Conservation (phyloP, 2,888 invertebrate species). For the Ichneumoninae sp. region DNA sequence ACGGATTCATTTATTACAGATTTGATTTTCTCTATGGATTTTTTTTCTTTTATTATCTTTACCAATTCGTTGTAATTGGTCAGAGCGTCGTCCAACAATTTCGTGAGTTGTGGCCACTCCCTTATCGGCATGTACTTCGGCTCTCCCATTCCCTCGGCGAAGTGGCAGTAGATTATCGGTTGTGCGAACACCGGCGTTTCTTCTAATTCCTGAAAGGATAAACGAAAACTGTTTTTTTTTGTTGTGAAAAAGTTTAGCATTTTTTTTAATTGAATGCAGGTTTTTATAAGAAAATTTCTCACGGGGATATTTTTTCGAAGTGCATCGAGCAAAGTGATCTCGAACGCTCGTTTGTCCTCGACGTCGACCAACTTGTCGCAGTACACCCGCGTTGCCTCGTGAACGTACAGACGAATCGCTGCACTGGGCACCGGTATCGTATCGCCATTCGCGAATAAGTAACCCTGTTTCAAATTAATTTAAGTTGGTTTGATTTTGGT, state of each 20-base stretch:
- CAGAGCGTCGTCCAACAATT: slow-evolving; percentile 92
- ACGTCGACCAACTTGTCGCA: slow-evolving; percentile 92
- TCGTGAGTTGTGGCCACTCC: slow-evolving; percentile 90
- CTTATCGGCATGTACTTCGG: slow-evolving; percentile 94
- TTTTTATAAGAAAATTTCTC: slow-evolving; percentile 37
- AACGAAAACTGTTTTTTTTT: too few relatives aligned
- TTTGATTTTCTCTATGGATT: neutral
- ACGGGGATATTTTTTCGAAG: slow-evolving; percentile 92
- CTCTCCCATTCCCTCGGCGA: slow-evolving; percentile 95
- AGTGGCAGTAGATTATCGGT: slow-evolving; percentile 96
- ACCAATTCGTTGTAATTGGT: slow-evolving; percentile 94
- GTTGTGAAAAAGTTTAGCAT: neutral
- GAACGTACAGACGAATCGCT: slow-evolving; percentile 93
- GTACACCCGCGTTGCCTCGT: slow-evolving; percentile 96
- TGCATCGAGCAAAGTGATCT: slow-evolving; percentile 90
- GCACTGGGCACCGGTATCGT: slow-evolving; percentile 89
- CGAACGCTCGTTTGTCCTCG: slow-evolving; percentile 89
- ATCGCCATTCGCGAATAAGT: slow-evolving; percentile 92
- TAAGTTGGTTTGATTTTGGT: neutral
- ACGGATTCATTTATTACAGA: neutral
- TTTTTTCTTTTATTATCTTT: slow-evolving; percentile 3
- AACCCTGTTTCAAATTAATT: slow-evolving; percentile 87
- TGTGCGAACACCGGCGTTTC: slow-evolving; percentile 90
- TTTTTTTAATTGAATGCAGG: neutral
- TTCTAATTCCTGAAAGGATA: slow-evolving; percentile 87